A percentile compares a stretch with the other conserved stretches of the same genome.
Conservation (phyloP, 2,888 invertebrate genomes). For the Sphaerophoria taeniata region DNA sequence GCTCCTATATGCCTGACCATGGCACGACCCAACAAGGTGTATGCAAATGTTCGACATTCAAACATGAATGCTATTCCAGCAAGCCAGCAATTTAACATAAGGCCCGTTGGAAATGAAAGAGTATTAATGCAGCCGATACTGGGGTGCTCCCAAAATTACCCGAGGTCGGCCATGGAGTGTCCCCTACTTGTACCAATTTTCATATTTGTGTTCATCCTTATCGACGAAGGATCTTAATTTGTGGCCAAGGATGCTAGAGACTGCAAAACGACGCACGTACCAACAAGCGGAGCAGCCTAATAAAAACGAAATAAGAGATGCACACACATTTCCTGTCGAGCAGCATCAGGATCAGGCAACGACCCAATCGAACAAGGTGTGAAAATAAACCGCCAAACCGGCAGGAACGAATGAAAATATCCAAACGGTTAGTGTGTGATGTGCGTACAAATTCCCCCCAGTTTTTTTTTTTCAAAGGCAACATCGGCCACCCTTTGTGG, state of each 20-base stretch:
- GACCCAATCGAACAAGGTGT: slow-evolving; percentile 53
- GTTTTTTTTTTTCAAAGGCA: slow-evolving; percentile 47
- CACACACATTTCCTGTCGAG: slow-evolving; percentile 67
- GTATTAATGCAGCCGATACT: not conserved
- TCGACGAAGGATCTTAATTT: slow-evolving; percentile 69
- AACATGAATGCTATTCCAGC: slow-evolving; percentile 66
- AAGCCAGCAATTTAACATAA: slow-evolving; percentile 48
- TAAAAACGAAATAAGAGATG: slow-evolving; percentile 73
- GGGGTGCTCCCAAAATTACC: slow-evolving; percentile 41
- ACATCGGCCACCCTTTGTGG: slow-evolving; percentile 67
- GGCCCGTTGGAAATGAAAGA: slow-evolving; percentile 33
- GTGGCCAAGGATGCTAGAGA: slow-evolving; percentile 64
- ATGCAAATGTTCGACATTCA: slow-evolving; percentile 75
- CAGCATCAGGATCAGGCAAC: slow-evolving; percentile 47
- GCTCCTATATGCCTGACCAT: slow-evolving; percentile 51
- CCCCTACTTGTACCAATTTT: slow-evolving; percentile 63
- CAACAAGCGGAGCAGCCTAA: slow-evolving; percentile 54
- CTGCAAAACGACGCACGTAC: slow-evolving; percentile 20
- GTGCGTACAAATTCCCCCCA: slow-evolving; percentile 44
- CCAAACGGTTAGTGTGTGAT: not conserved
- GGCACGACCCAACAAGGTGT: slow-evolving; percentile 73
- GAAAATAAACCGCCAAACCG: slow-evolving; percentile 51
- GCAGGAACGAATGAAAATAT: not conserved
- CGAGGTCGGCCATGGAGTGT: slow-evolving; percentile 54
- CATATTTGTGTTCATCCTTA: slow-evolving; percentile 61